Evolutionary conservation across 2,797 vertebrate species (phyloP).

Genomic region (Chloroceryle amazona): DNA sequence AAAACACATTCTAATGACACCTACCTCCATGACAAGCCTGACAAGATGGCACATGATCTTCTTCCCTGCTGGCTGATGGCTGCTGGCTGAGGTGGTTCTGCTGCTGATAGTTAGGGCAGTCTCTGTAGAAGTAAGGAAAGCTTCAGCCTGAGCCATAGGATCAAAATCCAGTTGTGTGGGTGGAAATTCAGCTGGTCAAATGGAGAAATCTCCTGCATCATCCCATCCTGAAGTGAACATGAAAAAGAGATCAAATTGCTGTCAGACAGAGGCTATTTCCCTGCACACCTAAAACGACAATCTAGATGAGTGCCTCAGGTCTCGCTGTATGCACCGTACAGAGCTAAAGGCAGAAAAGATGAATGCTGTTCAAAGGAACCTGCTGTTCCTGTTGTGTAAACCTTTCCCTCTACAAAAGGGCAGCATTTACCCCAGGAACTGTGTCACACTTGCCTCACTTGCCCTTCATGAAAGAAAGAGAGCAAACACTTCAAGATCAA

Average conservation of each 20-base stretch:
- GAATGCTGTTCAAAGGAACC: conserved; percentile 50
- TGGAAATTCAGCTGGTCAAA: not conserved
- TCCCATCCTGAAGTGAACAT: not conserved
- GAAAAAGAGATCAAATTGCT: not conserved
- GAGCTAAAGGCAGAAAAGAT: conserved; percentile 38
- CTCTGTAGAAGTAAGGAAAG: not conserved
- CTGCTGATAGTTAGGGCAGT: not conserved
- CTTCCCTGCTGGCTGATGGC: not conserved
- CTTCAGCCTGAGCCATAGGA: not conserved
- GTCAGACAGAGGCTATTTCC: not conserved
- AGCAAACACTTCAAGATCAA: not conserved
- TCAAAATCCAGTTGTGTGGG: not conserved
- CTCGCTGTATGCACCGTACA: not conserved
- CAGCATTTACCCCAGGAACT: conserved; percentile 17
- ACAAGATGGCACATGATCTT: not conserved
- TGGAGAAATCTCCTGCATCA: not conserved
- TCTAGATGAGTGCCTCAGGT: not conserved
- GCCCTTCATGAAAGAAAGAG: not conserved
- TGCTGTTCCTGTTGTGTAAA: conserved; percentile 47
- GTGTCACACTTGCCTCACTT: not conserved
- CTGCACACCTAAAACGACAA: not conserved
- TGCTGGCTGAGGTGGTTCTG: not conserved
- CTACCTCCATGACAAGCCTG: conserved; percentile 9
- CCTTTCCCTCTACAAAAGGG: conserved; percentile 8
- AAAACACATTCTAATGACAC: not conserved